Evolutionary conservation across 2,888 invertebrate species (phyloP), one percentile per base, ranked within the genome.

Genomic region (Spialia ferax): DNA sequence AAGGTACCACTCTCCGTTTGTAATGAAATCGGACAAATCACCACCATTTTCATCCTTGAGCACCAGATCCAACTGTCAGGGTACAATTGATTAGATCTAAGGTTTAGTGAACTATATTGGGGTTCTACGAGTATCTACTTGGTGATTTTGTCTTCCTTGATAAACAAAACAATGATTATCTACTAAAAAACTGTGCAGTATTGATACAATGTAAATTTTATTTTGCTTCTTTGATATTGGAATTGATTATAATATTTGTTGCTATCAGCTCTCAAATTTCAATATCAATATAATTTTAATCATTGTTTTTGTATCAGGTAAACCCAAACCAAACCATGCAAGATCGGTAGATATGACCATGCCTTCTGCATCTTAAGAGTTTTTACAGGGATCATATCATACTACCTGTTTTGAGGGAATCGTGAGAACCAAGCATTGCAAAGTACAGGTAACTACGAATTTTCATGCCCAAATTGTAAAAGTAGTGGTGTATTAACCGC

Each of bases 1-100:
- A 86, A 99, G 96, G 94, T 99, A 98, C 99, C 99, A 99, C 95
- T 99, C 99, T 83, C 99, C 99, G 89, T 99, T 99, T 81, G 98
- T 97, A 89, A 99, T 99, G 95, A 99, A 99, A 94, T 98, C 98
- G 81, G 98, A 97, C 82, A 98, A 96, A 94, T 99, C 99, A 77
- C 99, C 99, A 78, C 98, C 98, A 79, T 96, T 96, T 87, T 97
- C 97, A 84, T 97, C 97, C 94, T 99, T 98, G 89, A 99, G 96
- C 93, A 97, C 96, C 94, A 99, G 96, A 95, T 99, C 98, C 95
- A 99, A 96, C 97, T 98, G 96, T 92, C 73, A 82, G 79, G 82
- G 83, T 67, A 76, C 73, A 78, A 72, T 35, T 72, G 69, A 74
- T 76, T 78, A 78, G 75, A 73, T 52, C 68, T 57, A 63, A 26